These are phyloP conservation scores for Monopis laevigella DNA, from an alignment of 2,888 invertebrate species.

Conservation along the genomic window DNA sequence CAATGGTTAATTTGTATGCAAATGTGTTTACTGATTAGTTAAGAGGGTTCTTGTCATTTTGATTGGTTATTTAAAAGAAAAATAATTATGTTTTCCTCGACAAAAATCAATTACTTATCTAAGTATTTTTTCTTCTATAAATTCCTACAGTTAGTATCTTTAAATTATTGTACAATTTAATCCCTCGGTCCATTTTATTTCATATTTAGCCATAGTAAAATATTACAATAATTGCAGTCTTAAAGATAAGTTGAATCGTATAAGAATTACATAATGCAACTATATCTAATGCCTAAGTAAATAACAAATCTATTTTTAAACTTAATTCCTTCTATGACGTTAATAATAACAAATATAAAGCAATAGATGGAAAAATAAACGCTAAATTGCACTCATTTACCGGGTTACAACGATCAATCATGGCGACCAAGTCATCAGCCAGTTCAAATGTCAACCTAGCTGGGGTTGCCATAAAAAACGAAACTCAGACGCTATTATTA, in stretches of 20 bases:
- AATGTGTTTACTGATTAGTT: slow-evolving; percentile 25
- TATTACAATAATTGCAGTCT: too few species aligned
- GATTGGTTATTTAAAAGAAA: background rate
- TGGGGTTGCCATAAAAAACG: slow-evolving; percentile 64
- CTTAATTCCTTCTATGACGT: too few species aligned
- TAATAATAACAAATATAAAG: slow-evolving; percentile 40
- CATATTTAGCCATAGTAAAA: too few species aligned
- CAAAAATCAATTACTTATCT: too few species aligned
- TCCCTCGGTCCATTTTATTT: too few species aligned
- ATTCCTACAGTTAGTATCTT: too few species aligned
- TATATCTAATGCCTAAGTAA: too few species aligned
- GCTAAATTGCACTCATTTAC: slow-evolving; percentile 66
- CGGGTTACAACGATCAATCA: slow-evolving; percentile 62
- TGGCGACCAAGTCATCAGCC: slow-evolving; percentile 61
- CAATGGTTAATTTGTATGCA: slow-evolving; percentile 60
- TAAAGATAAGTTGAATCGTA: too few species aligned
- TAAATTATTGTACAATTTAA: too few species aligned
- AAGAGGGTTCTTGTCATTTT: background rate
- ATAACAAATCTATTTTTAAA: too few species aligned
- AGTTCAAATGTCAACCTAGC: slow-evolving; percentile 66
- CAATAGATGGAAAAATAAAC: slow-evolving; percentile 53
- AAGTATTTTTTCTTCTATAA: too few species aligned
- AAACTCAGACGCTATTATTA: slow-evolving; percentile 62
- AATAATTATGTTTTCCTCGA: background rate
- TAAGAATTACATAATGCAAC: too few species aligned